These are phyloP conservation scores for Pangasius djambal DNA, from an alignment of 2,797 vertebrate genomes.

Conservation along the genomic window DNA sequence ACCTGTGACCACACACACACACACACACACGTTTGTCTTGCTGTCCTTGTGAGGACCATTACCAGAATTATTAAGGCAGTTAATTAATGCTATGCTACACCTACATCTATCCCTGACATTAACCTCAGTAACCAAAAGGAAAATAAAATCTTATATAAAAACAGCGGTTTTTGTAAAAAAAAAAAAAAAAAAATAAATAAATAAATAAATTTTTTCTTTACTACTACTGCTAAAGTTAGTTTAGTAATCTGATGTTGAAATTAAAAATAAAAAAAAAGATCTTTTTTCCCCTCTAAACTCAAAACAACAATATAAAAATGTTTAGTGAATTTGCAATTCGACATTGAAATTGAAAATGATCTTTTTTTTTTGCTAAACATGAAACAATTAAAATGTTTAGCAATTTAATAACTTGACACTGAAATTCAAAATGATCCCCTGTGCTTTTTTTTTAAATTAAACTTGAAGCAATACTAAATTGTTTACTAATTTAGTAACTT, in stretches of 20 bases:
- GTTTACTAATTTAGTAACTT: not conserved
- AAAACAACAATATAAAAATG: not conserved
- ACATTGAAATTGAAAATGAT: not conserved
- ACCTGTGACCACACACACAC: constrained; percentile 67
- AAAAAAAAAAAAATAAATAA: not conserved
- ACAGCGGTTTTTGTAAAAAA: not conserved
- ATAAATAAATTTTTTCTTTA: no score
- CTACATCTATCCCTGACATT: not conserved
- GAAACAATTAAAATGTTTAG: not conserved
- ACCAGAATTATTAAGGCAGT: not conserved
- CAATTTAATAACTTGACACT: not conserved
- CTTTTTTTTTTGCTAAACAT: not conserved
- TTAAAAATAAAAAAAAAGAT: not conserved
- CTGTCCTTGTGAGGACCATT: not conserved
- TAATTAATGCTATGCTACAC: not conserved
- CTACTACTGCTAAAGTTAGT: not conserved
- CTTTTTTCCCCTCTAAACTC: not conserved
- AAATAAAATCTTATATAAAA: not conserved
- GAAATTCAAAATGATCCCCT: not conserved
- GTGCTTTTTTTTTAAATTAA: not conserved
- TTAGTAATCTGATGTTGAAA: not conserved
- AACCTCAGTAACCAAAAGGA: not conserved
- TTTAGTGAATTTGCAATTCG: not conserved
- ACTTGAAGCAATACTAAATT: not conserved
- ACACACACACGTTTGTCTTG: not conserved